Conservation (phyloP, 2,113 vertebrate genomes). For the Sphaerodactylus townsendi region DNA sequence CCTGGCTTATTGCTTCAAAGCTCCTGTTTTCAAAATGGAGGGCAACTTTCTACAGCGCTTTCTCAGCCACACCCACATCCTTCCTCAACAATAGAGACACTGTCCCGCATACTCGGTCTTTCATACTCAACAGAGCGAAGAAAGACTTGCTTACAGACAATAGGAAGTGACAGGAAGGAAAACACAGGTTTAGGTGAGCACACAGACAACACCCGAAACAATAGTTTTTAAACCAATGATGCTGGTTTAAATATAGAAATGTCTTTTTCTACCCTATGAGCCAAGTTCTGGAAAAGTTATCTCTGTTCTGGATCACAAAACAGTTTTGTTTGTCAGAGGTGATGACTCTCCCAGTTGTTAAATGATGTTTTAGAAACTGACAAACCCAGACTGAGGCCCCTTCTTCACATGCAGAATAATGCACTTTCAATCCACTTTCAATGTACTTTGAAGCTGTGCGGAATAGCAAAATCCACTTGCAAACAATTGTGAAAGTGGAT, state of each 20-base stretch:
- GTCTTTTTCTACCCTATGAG: neutral
- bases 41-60: neutral
- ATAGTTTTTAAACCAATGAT: constrained; percentile 58
- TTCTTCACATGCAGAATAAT: too few relatives aligned
- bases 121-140: neutral
- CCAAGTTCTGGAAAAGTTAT: neutral
- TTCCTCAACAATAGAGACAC: neutral
- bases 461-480: too few relatives aligned
- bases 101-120: neutral
- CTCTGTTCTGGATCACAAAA: neutral
- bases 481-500: too few relatives aligned
- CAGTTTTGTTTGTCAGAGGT: neutral
- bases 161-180: constrained; percentile 55
- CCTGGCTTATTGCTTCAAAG: neutral
- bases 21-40: neutral
- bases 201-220: constrained; percentile 48
- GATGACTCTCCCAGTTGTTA: too few relatives aligned
- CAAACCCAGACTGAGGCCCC: too few relatives aligned
- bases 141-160: constrained; percentile 17
- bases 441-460: too few relatives aligned
- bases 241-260: neutral
- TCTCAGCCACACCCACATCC: neutral
- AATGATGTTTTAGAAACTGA: too few relatives aligned
- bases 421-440: too few relatives aligned
- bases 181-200: constrained; percentile 59